Percentiles rank a stretch among this genome's conserved stretches.
Conservation (phyloP, 2,113 vertebrate genomes). For the Crocuta crocuta region DNA sequence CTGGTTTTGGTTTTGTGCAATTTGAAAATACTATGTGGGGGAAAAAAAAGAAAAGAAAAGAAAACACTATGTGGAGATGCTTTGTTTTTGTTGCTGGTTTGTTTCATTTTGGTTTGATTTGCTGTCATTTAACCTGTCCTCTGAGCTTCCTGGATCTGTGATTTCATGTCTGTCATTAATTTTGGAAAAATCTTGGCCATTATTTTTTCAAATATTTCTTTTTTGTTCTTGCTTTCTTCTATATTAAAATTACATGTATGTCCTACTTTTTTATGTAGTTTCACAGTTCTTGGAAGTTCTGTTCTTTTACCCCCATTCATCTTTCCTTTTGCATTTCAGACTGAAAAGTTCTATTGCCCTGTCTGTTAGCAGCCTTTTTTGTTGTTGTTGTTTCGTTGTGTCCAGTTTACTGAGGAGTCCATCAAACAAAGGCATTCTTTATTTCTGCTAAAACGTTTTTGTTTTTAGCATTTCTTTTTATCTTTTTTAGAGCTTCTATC, state of each 20-base stretch:
- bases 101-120: not conserved
- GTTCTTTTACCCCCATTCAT: not conserved
- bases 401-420: not conserved
- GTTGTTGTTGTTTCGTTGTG: not conserved
- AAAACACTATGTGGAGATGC: not conserved
- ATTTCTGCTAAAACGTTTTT: not conserved
- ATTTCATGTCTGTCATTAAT: not conserved
- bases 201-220: not conserved
- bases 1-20: not conserved
- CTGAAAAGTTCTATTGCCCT: not conserved
- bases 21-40: not conserved
- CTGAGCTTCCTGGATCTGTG: not conserved
- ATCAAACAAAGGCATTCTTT: not conserved
- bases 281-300: not conserved
- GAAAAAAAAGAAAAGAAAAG: no score
- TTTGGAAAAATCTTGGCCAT: not conserved
- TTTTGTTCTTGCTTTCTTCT: not conserved
- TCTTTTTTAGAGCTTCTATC: not conserved
- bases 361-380: not conserved
- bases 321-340: not conserved
- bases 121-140: not conserved
- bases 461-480: not conserved
- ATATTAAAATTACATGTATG: not conserved
- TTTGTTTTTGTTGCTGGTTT: not conserved
- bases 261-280: not conserved